Conservation (phyloP, 2,888 invertebrate species). For the Atherix ibis region DNA sequence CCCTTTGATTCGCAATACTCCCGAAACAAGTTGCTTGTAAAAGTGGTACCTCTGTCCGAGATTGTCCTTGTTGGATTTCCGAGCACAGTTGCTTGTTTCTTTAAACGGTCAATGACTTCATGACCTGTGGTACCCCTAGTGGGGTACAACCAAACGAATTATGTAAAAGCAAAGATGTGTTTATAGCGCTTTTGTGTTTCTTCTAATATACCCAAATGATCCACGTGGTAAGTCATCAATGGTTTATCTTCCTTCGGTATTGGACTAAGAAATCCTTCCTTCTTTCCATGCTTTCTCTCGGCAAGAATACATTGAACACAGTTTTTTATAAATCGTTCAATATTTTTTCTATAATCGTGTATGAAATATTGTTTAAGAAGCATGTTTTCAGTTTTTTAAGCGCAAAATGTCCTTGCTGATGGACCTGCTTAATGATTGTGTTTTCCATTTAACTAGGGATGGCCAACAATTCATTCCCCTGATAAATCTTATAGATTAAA, state of each 20-base stretch:
- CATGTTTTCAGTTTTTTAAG: constrained; percentile 3
- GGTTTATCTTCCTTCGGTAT: constrained; percentile 19
- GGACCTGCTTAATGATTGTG: constrained; percentile 10
- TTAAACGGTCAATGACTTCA: background rate
- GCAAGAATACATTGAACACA: constrained; percentile 3
- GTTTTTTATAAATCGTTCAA: background rate
- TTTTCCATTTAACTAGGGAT: constrained; percentile 1
- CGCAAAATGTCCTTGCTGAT: constrained; percentile 22
- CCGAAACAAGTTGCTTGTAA: constrained; percentile 2
- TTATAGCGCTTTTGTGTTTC: constrained; percentile 16
- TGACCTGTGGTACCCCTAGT: background rate
- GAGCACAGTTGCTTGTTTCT: background rate
- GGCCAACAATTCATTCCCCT: constrained; percentile 9
- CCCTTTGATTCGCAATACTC: constrained; percentile 1
- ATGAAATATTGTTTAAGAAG: background rate
- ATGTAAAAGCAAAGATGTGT: constrained; percentile 9
- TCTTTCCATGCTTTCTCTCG: constrained; percentile 15
- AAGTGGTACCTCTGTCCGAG: background rate
- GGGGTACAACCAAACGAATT: background rate
- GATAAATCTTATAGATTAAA: constrained; percentile 14
- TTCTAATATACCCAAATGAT: constrained; percentile 20
- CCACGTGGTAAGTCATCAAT: constrained; percentile 18
- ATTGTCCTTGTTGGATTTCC: background rate
- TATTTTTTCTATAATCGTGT: constrained; percentile 1
- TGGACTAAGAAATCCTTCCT: constrained; percentile 18